Evolutionary conservation across 2,797 vertebrate genomes (phyloP), one percentile per base, ranked within the genome.

Genomic region (Pseudochromis fuscus): DNA sequence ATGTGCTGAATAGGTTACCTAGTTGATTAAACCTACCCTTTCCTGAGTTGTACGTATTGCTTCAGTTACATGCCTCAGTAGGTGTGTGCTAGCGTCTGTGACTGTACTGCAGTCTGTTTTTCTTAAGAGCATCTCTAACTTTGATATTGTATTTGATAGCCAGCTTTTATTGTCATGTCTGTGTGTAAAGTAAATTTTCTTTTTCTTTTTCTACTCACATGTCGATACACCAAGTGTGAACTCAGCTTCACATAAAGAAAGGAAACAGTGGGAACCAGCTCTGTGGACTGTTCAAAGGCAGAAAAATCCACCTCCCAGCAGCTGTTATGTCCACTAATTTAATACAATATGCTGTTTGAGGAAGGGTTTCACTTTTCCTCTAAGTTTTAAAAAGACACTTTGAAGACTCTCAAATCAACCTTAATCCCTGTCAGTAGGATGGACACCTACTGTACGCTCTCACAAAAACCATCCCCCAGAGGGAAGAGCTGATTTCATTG

Each of bases 11-110:
- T n/a, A n/a, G n/a, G n/a, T n/a, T n/a, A 61, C 25, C 30, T 21
- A 28, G 19, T 6, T 11, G 40, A 35, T 71, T 42, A 45, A 23
- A 56, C 19, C 24, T 30, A 40, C 35, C 16, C 2, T 33, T 24
- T 46, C 23, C 56, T 45, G 44, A 49, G 49, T 57, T 23, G 27
- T 30, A 4, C 23, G 57, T 37, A 48, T 24, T 55, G 33, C 7
- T 59, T 19, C 8, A 51, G 45, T 4, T 25, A 38, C 19, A 23
- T 8, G 11, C 23, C 44, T 45, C 12, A 21, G 19, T 45, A 23
- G 21, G 44, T 45, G 8, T 12, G 44, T 8, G 21, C 10, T 45
- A 19, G 13, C 44, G 13, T 23, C 21, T 45, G 44, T 12, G 10
- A 7, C 38, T 40, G 38, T 40, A 7, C 38, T 40, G 38, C 38